Conservation (phyloP, 2,113 vertebrate species). For the Anguilla japonica region DNA sequence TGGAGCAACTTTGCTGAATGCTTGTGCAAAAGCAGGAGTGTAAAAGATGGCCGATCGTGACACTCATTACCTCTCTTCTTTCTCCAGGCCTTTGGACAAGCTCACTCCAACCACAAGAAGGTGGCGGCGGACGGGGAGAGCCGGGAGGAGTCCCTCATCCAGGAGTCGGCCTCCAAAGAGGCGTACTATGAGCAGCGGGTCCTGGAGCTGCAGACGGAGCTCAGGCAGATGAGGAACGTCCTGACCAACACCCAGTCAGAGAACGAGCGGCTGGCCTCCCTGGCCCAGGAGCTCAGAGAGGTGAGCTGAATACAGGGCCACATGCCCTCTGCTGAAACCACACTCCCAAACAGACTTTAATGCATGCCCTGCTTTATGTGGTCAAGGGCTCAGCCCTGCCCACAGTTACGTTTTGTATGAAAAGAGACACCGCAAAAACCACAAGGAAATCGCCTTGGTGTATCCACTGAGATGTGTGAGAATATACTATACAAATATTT, state of each 20-base stretch:
- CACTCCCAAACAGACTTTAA: neutral
- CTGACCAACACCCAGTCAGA: slow-evolving; percentile 84
- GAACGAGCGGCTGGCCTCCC: slow-evolving; percentile 84
- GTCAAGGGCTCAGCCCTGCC: too few species aligned
- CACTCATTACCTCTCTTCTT: neutral
- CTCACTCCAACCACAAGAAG: slow-evolving; percentile 91
- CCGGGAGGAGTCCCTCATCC: slow-evolving; percentile 92
- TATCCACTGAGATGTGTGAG: neutral
- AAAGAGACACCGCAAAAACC: neutral
- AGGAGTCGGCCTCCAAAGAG: slow-evolving; percentile 96
- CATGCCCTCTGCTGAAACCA: neutral
- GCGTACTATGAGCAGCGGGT: slow-evolving; percentile 91
- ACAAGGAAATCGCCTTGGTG: neutral
- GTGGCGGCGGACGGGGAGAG: slow-evolving; percentile 96
- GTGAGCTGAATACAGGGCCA: slow-evolving; percentile 55
- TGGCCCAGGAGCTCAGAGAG: slow-evolving; percentile 89
- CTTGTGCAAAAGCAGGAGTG: neutral
- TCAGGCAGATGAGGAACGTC: slow-evolving; percentile 83
- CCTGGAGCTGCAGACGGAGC: slow-evolving; percentile 90
- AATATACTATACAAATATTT: neutral
- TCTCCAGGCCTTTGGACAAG: slow-evolving; percentile 91
- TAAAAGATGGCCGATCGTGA: neutral
- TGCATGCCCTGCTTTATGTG: too few species aligned
- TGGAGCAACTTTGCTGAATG: neutral
- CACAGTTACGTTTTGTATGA: neutral